These are phyloP conservation scores for Melanotaenia parkinsoni DNA, from an alignment of 2,797 vertebrate species.

Conservation along the genomic window DNA sequence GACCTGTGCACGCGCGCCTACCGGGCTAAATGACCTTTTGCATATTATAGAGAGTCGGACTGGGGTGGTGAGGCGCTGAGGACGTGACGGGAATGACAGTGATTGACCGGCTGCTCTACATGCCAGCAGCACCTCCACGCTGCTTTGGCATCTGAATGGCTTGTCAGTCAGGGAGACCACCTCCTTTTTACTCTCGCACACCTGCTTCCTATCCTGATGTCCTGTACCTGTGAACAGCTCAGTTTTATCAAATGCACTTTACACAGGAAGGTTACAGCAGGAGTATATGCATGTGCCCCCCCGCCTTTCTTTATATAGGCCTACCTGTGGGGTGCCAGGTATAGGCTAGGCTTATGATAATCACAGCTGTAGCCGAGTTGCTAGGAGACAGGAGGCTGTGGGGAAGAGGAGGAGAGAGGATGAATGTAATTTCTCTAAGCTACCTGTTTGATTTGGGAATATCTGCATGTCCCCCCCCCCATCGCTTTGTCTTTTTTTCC, in stretches of 20 bases:
- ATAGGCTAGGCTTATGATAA: slow-evolving; percentile 67
- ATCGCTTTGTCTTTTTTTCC: background rate
- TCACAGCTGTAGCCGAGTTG: slow-evolving; percentile 66
- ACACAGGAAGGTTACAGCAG: slow-evolving; percentile 40
- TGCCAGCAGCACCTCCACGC: slow-evolving; percentile 54
- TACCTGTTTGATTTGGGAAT: slow-evolving; percentile 76
- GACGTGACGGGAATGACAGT: slow-evolving; percentile 80
- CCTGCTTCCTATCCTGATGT: background rate
- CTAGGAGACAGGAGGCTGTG: slow-evolving; percentile 73
- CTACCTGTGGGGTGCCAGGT: slow-evolving; percentile 71
- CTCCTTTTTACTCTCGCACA: slow-evolving; percentile 6
- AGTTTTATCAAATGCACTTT: slow-evolving; percentile 22
- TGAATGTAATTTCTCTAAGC: slow-evolving; percentile 57
- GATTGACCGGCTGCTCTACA: slow-evolving; percentile 70
- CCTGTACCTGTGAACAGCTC: slow-evolving; percentile 39
- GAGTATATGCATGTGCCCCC: slow-evolving; percentile 29
- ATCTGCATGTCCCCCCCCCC: slow-evolving; percentile 35
- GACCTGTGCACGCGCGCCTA: slow-evolving; percentile 16
- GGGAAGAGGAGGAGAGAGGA: slow-evolving; percentile 33
- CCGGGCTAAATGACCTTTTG: slow-evolving; percentile 65
- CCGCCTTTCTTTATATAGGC: slow-evolving; percentile 1
- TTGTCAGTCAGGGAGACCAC: slow-evolving; percentile 45
- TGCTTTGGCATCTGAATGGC: slow-evolving; percentile 50
- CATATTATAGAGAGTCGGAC: slow-evolving; percentile 36
- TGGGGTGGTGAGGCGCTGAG: slow-evolving; percentile 53